phyloP scores from a whole-genome alignment of 2,113 vertebrate species.

The Thermophis baileyi region DNA sequence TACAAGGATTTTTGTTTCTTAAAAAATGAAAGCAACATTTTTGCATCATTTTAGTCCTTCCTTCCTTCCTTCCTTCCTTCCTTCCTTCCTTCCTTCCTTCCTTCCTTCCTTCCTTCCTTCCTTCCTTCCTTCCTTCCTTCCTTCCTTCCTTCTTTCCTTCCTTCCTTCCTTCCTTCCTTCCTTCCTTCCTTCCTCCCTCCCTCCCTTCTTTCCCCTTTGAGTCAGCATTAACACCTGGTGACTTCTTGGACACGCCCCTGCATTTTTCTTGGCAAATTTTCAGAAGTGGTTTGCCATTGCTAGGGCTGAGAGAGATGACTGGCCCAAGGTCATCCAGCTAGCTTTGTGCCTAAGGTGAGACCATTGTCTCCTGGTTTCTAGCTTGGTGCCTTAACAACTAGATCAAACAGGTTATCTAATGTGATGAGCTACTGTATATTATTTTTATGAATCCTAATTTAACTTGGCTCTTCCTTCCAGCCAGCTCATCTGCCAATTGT shows the following conservation, averaged over 20 bases:
- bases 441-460: neutral
- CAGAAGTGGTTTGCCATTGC: neutral
- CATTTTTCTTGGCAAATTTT: neutral
- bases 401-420: neutral
- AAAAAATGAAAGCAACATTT: neutral
- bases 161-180: neutral
- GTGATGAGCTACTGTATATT: neutral
- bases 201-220: neutral
- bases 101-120: neutral
- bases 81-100: neutral
- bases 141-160: neutral
- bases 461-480: neutral
- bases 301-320: neutral
- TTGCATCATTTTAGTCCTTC: neutral
- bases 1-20: neutral
- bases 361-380: neutral
- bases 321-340: neutral
- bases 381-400: neutral
- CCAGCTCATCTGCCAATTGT: neutral
- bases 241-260: neutral
- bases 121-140: neutral
- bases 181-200: neutral
- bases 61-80: neutral
- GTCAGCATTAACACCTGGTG: neutral
- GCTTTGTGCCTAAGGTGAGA: neutral